Conservation (phyloP, 2,888 invertebrate genomes). For the Amphipoea oculea region DNA sequence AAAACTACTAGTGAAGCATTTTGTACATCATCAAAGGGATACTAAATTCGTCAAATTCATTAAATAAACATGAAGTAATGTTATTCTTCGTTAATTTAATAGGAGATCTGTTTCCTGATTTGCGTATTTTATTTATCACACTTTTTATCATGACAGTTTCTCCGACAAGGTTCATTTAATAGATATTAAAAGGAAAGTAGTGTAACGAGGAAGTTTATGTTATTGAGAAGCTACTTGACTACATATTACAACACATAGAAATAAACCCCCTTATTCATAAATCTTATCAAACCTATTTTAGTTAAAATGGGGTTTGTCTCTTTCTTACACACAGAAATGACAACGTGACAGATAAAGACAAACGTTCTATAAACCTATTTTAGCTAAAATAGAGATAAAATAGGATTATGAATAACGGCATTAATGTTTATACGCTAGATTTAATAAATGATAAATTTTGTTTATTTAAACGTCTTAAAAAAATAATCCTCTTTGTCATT, state of each 20-base stretch:
- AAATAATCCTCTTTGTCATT: neutral
- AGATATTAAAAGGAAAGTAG: neutral
- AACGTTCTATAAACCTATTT: too few relatives aligned
- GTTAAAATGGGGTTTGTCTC: too few relatives aligned
- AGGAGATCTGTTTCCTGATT: neutral
- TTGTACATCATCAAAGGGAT: neutral
- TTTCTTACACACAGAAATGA: too few relatives aligned
- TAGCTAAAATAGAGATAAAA: too few relatives aligned
- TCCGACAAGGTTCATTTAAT: neutral
- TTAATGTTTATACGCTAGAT: neutral
- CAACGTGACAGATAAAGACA: too few relatives aligned
- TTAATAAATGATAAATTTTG: neutral
- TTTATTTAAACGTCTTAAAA: neutral
- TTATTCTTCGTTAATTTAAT: neutral
- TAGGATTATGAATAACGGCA: too few relatives aligned
- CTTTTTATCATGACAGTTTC: neutral
- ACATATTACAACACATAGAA: too few relatives aligned
- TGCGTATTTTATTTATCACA: neutral
- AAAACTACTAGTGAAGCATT: neutral
- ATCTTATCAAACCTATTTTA: too few relatives aligned
- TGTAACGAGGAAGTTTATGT: neutral
- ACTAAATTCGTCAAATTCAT: neutral
- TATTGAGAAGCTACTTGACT: neutral
- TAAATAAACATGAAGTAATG: neutral
- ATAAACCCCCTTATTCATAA: too few relatives aligned